Base-by-base conservation (phyloP, 2,888 invertebrate species). In the Pammene aurita region DNA sequence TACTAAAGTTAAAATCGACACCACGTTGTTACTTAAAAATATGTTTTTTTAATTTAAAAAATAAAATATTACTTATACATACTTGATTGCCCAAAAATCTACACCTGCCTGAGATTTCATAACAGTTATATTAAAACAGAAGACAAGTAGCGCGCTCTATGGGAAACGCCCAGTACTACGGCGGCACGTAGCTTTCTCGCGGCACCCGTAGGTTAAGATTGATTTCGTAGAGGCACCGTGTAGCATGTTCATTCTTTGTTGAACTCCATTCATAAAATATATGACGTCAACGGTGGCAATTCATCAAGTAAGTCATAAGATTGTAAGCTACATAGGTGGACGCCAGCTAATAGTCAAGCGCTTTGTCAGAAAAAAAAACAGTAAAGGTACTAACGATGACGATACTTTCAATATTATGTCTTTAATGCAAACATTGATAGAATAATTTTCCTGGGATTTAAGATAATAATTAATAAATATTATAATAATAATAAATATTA, bases 111-210 rank as follows among this genome's bases (percentile, higher is more conserved):
- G 26, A 26, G 26, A 26, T 26, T 26, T 26, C 26, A 26, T 26
- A 26, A 26, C 26, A 26, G 26, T 4, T 42, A 42, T 42, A 11
- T 11, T 10, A 10, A 42, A 52, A n/a, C n/a, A 16, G 18, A 16
- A 38, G 52, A 58, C 57, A 38, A 34, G 7, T 50, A 58, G 57
- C 68, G 68, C 68, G 7, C 57, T 64, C 68, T 68, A 63, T 18
- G 1, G 68, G 34, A 41, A 46, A 46, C 34, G 14, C 14, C 6
- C 7, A 2, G 68, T 35, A 68, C 68, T 16, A 14, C 9, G 14
- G 18, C 18, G 38, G 14, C 38, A 1, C 13, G 42, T 42, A 44
- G 57, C 44, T 50, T 2, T 6, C 68, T 50, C 9, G 18, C 18
- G 13, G n/a, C 10, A 57, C 50, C 7, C 42, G 62, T 64, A 64